A percentile compares a stretch with the other conserved stretches of the same genome.
phyloP scores from a whole-genome alignment of 1,140 invertebrate genomes.

The Glossosoma conforme region DNA sequence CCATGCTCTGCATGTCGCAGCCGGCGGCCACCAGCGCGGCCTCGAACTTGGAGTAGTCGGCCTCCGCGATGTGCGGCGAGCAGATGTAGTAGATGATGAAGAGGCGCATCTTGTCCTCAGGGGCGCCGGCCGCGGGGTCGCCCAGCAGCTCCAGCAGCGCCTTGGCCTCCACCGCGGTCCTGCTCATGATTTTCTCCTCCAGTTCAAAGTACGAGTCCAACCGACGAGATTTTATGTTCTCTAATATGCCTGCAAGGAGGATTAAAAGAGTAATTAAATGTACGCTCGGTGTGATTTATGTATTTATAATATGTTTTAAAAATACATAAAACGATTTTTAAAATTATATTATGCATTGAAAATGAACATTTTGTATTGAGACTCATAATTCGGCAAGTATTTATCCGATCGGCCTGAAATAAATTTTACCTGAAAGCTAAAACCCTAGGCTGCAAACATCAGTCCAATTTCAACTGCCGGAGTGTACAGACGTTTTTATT shows the following conservation, averaged over 20 bases:
- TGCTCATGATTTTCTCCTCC: constrained; percentile 96
- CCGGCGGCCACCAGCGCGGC: constrained; percentile 71
- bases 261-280: too few species aligned
- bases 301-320: too few species aligned
- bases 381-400: too few species aligned
- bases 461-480: too few species aligned
- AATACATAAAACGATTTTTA: too few species aligned
- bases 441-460: too few species aligned
- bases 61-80: constrained; percentile 70
- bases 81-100: constrained; percentile 95
- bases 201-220: constrained; percentile 96
- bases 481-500: too few species aligned
- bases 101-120: constrained; percentile 90
- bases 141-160: constrained; percentile 73
- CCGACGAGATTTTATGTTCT: constrained; percentile 86
- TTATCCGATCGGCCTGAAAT: too few species aligned
- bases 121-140: constrained; percentile 80
- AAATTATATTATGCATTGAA: too few species aligned
- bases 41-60: constrained; percentile 79
- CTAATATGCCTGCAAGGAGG: constrained; percentile 65
- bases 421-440: too few species aligned
- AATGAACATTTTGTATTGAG: too few species aligned
- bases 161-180: constrained; percentile 65
- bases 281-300: too few species aligned
- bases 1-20: constrained; percentile 77